Base-by-base conservation (phyloP, 2,888 invertebrate species). In the Brachycybe producta region DNA sequence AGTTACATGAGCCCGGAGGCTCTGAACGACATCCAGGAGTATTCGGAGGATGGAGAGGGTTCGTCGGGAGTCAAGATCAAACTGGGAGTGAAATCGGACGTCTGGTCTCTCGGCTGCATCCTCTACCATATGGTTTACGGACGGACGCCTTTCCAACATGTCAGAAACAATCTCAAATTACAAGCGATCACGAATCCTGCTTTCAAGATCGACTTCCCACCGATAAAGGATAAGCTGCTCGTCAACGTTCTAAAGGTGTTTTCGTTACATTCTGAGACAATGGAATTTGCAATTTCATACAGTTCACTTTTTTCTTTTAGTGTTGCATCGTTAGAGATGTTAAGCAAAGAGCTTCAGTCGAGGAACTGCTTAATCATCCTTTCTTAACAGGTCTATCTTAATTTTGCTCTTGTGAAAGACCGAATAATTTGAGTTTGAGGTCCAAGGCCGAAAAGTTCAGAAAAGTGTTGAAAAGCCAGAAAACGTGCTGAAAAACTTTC, bases 1-100 rank as follows among this genome's bases (percentile, higher is more conserved):
- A 91, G 90, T 67, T 97, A 91, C 68, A 94, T 97, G 70, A 90
- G 92, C 66, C 95, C 95, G 0, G 95, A 97, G 73, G 87, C 88
- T 42, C 70, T 91, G 39, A 58, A 59, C 32, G 57, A 57, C 36
- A 47, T 49, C 11, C 32, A 53, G n/a, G 32, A 35, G 7, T 35
- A 44, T 38, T 34, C 36, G 2, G 38, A 43, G 5, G 42, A 47
- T 2, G 45, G 48, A 21, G 53, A 51, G 4, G 35, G 32, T 13
- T n/a, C n/a, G n/a, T n/a, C n/a, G n/a, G n/a, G n/a, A n/a, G 26
- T 38, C n/a, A 28, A 39, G 26, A 56, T 58, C 23, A 58, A 90
- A 87, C 82, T 92, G 58, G 83, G 84, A 55, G 84, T 79, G 57
- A 90, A 86, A 63, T 86, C 92, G 38, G 95, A 97, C 68, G 88